phyloP scores from a whole-genome alignment of 2,113 vertebrate species.

The Pseudonaja textilis region DNA sequence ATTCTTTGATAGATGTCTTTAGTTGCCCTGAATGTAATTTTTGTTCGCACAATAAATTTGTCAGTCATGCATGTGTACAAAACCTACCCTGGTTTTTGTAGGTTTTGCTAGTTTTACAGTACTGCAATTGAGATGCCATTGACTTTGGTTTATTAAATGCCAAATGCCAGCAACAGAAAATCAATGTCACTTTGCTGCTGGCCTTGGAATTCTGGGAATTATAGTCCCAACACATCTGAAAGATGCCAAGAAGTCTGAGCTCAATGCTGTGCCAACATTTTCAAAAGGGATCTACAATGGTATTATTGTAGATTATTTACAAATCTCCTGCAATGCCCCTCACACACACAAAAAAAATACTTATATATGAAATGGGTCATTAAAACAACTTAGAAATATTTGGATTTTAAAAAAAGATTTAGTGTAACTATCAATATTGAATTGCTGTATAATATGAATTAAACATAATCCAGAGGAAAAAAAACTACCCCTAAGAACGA shows the following conservation, averaged over 20 bases:
- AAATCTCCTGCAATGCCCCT: background rate
- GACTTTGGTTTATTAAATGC: background rate
- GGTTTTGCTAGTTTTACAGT: background rate
- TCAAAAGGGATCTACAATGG: background rate
- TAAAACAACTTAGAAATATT: background rate
- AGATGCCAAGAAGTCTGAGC: background rate
- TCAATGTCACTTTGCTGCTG: background rate
- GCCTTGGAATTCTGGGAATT: background rate
- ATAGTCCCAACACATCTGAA: background rate
- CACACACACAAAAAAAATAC: background rate
- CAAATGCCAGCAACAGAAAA: background rate
- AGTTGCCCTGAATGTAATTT: conserved; percentile 46
- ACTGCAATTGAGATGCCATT: background rate
- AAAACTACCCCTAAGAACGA: background rate
- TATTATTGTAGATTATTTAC: background rate
- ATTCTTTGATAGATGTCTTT: conserved; percentile 43
- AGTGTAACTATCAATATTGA: background rate
- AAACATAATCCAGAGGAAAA: background rate
- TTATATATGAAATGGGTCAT: background rate
- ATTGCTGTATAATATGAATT: background rate
- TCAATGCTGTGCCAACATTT: background rate
- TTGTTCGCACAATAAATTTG: conserved; percentile 37
- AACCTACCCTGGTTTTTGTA: background rate
- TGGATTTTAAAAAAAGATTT: background rate
- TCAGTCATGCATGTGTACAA: background rate